phyloP scores from a whole-genome alignment of 2,113 vertebrate genomes.

The Poeciliopsis occidentalis region DNA sequence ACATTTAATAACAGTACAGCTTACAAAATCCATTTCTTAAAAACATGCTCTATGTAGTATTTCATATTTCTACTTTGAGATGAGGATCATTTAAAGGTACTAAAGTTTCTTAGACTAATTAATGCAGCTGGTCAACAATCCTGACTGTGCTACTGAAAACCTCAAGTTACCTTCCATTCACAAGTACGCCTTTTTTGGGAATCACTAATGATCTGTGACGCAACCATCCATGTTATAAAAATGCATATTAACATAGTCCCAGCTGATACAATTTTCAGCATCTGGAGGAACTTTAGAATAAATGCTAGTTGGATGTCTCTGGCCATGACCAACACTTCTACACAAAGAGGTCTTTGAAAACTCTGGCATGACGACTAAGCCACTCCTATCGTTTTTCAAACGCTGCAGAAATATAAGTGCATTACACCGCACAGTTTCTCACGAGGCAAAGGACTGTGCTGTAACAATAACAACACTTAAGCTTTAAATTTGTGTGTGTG shows the following conservation, averaged over 20 bases:
- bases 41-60: background rate
- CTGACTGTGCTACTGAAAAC: background rate
- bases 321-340: slow-evolving; percentile 61
- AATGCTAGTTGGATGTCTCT: slow-evolving; percentile 75
- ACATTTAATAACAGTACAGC: background rate
- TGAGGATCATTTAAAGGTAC: background rate
- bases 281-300: slow-evolving; percentile 74
- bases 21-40: background rate
- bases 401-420: slow-evolving; percentile 62
- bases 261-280: slow-evolving; percentile 76
- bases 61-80: no score
- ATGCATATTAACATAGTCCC: slow-evolving; percentile 61
- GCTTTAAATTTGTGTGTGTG: slow-evolving; percentile 39
- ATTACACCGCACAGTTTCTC: slow-evolving; percentile 50
- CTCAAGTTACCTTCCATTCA: background rate
- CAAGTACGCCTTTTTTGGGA: slow-evolving; percentile 5
- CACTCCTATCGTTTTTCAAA: slow-evolving; percentile 73
- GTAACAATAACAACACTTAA: slow-evolving; percentile 54
- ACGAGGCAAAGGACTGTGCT: slow-evolving; percentile 34
- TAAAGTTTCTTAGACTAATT: background rate
- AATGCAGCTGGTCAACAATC: background rate
- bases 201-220: slow-evolving; percentile 33
- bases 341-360: slow-evolving; percentile 78
- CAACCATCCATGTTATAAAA: slow-evolving; percentile 58
- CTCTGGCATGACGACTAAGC: slow-evolving; percentile 67